These are phyloP conservation scores for Chromis chromis DNA, from an alignment of 2,797 vertebrate species.

Conservation along the genomic window DNA sequence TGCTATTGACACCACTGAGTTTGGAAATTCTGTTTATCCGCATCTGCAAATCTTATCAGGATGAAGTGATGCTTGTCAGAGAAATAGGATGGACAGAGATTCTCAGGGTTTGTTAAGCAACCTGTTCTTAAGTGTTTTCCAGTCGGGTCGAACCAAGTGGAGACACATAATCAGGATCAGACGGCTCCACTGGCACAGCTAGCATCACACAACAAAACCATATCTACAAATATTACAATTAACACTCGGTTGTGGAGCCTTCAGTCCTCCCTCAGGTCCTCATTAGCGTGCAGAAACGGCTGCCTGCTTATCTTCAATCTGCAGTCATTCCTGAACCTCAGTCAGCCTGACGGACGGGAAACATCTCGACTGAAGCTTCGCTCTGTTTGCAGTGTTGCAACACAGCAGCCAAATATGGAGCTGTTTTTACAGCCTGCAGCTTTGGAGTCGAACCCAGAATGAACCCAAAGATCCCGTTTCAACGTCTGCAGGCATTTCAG, in stretches of 20 bases:
- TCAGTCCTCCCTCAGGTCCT: slow-evolving; percentile 55
- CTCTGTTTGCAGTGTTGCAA: slow-evolving; percentile 59
- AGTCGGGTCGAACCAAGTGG: too few species aligned
- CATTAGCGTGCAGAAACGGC: slow-evolving; percentile 53
- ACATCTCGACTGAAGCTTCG: neutral
- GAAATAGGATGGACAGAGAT: too few species aligned
- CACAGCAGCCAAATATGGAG: slow-evolving; percentile 64
- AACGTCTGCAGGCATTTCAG: neutral
- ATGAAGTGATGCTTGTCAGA: too few species aligned
- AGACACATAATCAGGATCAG: slow-evolving; percentile 21
- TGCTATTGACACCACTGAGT: too few species aligned
- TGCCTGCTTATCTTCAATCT: slow-evolving; percentile 65
- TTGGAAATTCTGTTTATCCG: too few species aligned
- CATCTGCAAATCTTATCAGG: too few species aligned
- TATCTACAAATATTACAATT: slow-evolving; percentile 8
- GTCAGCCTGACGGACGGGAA: slow-evolving; percentile 13
- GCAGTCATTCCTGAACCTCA: slow-evolving; percentile 55
- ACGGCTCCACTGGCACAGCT: slow-evolving; percentile 23
- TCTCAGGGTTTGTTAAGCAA: too few species aligned
- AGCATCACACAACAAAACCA: neutral
- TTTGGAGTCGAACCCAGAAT: neutral
- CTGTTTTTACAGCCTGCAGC: neutral
- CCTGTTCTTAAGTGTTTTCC: too few species aligned
- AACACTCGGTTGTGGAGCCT: neutral
- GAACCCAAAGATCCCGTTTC: neutral